phyloP scores from a whole-genome alignment of 2,113 vertebrate species.

The Blennius ocellaris region DNA sequence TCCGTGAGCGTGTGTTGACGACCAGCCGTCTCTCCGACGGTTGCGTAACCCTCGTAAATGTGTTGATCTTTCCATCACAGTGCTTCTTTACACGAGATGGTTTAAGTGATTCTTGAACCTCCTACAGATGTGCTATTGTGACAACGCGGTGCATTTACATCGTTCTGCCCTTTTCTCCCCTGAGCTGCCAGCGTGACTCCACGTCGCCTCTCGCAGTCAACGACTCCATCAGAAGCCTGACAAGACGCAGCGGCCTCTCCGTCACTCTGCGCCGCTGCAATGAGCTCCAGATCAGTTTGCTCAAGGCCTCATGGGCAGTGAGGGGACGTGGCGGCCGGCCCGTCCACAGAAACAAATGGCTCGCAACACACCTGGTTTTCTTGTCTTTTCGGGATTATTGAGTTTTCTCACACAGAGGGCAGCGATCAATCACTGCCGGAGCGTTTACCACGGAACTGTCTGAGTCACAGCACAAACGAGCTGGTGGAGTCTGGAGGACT shows the following conservation, averaged over 20 bases:
- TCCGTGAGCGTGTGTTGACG: not conserved
- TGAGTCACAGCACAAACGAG: constrained; percentile 19
- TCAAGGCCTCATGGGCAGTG: constrained; percentile 53
- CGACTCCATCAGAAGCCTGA: constrained; percentile 76
- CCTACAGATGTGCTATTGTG: constrained; percentile 17
- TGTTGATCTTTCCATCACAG: constrained; percentile 18
- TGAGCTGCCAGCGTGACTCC: constrained; percentile 30
- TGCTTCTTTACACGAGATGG: constrained; percentile 10
- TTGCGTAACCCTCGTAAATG: constrained; percentile 6
- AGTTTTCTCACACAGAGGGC: constrained; percentile 69
- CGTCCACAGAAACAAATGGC: constrained; percentile 72
- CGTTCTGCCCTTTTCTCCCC: constrained; percentile 34
- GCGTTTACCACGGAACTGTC: constrained; percentile 35
- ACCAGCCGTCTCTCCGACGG: not conserved
- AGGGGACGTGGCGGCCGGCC: constrained; percentile 50
- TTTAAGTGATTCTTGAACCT: not conserved
- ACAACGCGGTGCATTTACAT: constrained; percentile 19
- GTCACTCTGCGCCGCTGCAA: constrained; percentile 69
- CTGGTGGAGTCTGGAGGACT: not conserved
- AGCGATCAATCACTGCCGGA: constrained; percentile 63
- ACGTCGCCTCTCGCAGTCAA: constrained; percentile 59
- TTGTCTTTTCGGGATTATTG: constrained; percentile 71
- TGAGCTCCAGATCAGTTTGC: constrained; percentile 53
- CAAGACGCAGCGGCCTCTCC: constrained; percentile 65
- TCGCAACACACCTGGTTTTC: constrained; percentile 70